Evolutionary conservation across 2,888 invertebrate genomes (phyloP), one percentile per base, ranked within the genome.

Genomic region (Nebria brevicollis): DNA sequence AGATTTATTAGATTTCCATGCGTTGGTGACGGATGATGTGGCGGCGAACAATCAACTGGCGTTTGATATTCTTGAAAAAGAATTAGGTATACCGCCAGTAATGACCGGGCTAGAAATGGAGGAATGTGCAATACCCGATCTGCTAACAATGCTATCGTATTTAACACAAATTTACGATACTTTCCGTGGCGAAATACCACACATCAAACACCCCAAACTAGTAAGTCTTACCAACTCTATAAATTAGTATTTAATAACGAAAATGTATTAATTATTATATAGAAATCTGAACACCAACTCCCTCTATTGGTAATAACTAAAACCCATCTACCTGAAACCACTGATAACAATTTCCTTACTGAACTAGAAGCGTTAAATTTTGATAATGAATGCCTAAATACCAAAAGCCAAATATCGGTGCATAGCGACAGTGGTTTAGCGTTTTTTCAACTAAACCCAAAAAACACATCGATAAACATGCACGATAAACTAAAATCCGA

Each of bases 111-210:
- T 93, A 85, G 97, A 97, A 86, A 94, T 95, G 88, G 92, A 93
- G 5, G 91, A 92, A 75, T 93, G 92, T 85, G 92, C 94, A 83
- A 91, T 93, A 34, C 93, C 95, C 0, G 96, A 96, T 87, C 93
- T 93, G 83, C 89, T 94, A 73, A 92, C 94, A 66, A 92, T 96
- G 90, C 93, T 97, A 20, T 93, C 95, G 77, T 98, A 98, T 88
- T 90, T 98, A 83, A 94, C 95, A 75, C 95, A 97, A 88, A 94
- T 98, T 83, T 97, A 97, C 89, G 94, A 95, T 88, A 94, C 94
- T 78, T 98, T 98, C 91, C 94, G 96, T 85, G 96, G 97, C 72
- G 97, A 98, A 89, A 96, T 97, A 85, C 97, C 97, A 6, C 94
- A 94, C 86, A 92, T 94, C 82, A 94, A 94, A 86, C 94, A 94